Conservation (phyloP, 2,113 vertebrate species). For the Alexandromys fortis region DNA sequence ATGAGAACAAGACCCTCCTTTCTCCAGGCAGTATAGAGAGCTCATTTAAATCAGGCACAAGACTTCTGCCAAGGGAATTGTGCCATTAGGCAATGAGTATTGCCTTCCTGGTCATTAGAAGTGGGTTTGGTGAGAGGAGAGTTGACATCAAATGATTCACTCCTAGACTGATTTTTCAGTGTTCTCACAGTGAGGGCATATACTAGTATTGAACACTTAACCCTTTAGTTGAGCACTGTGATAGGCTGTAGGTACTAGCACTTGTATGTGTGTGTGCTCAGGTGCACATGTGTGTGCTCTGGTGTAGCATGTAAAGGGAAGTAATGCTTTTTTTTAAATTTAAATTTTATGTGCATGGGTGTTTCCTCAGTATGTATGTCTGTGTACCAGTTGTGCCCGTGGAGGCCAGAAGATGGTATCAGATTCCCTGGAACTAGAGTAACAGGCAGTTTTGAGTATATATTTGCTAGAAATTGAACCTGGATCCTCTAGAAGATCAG, state of each 20-base stretch:
- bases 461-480: not conserved
- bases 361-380: not conserved
- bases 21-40: not conserved
- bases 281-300: not conserved
- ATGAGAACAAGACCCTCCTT: not conserved
- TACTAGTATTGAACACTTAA: not conserved
- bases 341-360: not conserved
- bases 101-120: not conserved
- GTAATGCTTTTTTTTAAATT: not conserved
- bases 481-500: not conserved
- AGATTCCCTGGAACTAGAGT: not conserved
- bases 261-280: not conserved
- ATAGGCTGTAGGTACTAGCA: not conserved
- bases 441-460: not conserved
- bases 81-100: not conserved
- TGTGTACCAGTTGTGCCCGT: not conserved
- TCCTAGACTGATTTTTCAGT: conserved; percentile 42
- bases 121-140: not conserved
- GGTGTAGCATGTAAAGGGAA: not conserved
- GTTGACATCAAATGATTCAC: not conserved
- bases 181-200: not conserved
- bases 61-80: not conserved
- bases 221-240: not conserved
- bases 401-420: not conserved
- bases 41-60: not conserved